Base-by-base conservation (phyloP, 2,797 vertebrate species). In the Yasuhikotakia modesta region DNA sequence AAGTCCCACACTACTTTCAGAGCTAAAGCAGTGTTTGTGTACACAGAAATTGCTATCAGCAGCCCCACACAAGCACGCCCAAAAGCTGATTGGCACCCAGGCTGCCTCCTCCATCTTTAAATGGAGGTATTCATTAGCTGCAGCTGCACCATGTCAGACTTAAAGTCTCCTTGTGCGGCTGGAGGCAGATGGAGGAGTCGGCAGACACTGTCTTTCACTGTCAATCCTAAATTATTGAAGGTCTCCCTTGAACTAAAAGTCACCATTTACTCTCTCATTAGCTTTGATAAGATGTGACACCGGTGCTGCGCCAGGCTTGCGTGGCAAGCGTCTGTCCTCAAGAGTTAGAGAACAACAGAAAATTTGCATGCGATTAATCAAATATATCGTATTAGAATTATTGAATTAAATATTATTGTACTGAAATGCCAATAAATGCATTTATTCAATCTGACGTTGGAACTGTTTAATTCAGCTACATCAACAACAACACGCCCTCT, bases 41-140 rank as follows among this genome's bases (percentile, higher is more conserved):
- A 50, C 68, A 69, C 68, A 83, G 46, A 84, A 84, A 83, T 79
- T 57, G 73, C 57, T 77, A 70, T 79, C 71, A 64, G 46, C 80
- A 55, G 77, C 46, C 60, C 64, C 53, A 81, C 72, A 76, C 76
- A 79, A 86, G 71, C 53, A 69, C 72, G 65, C 68, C 71, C 83
- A 80, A 81, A 84, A 70, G 60, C 70, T 84, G 80, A 82, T 82
- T 78, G 80, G 78, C 80, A 81, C 73, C 60, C 72, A 63, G 19
- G 58, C 73, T 11, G 17, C 73, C 83, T 70, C 73, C 53, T 67
- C 83, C 77, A 65, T 79, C 65, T 79, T 78, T 77, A 82, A 84
- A 82, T 78, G 72, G 73, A 79, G 71, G 79, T 83, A 87, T 87
- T 87, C 84, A 87, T 85, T 79, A 82, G 79, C 65, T 84, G 84